These are phyloP conservation scores for Sylvia borin DNA, from an alignment of 2,797 vertebrate species.

Conservation along the genomic window DNA sequence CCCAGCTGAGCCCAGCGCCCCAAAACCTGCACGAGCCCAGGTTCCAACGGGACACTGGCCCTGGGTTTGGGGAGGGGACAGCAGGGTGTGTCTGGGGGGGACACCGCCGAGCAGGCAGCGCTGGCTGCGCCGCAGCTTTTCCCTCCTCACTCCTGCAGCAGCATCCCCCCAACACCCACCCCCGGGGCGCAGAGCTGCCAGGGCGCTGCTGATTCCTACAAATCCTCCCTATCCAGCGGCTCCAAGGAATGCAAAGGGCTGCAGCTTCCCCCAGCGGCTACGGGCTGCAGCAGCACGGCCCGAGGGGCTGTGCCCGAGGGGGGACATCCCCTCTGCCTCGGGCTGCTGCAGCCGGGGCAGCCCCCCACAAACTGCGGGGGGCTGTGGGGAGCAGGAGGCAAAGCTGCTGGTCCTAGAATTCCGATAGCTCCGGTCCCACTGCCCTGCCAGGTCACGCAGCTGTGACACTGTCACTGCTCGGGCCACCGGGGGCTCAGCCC, in stretches of 20 bases:
- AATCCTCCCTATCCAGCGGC: fast-evolving
- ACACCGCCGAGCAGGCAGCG: fast-evolving
- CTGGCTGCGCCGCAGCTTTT: neutral
- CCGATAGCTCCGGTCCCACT: fast-evolving
- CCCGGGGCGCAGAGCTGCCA: neutral
- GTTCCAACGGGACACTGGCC: fast-evolving
- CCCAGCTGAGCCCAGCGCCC: neutral
- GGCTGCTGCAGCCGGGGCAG: neutral
- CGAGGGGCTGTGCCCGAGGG: neutral
- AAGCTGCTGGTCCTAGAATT: fast-evolving
- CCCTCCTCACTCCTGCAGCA: fast-evolving
- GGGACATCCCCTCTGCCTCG: neutral
- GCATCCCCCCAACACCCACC: neutral
- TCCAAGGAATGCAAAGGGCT: neutral
- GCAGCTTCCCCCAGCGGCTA: conserved; percentile 60
- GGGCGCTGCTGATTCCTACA: fast-evolving
- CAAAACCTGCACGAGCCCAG: neutral
- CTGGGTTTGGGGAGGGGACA: neutral
- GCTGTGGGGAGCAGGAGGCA: neutral
- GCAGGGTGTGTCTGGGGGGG: fast-evolving
- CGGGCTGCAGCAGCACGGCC: neutral
- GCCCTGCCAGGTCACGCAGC: fast-evolving
- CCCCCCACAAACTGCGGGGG: neutral
- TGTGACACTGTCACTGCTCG: fast-evolving
- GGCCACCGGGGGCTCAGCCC: fast-evolving